Conservation (phyloP, 2,113 vertebrate genomes). For the Vulpes vulpes region DNA sequence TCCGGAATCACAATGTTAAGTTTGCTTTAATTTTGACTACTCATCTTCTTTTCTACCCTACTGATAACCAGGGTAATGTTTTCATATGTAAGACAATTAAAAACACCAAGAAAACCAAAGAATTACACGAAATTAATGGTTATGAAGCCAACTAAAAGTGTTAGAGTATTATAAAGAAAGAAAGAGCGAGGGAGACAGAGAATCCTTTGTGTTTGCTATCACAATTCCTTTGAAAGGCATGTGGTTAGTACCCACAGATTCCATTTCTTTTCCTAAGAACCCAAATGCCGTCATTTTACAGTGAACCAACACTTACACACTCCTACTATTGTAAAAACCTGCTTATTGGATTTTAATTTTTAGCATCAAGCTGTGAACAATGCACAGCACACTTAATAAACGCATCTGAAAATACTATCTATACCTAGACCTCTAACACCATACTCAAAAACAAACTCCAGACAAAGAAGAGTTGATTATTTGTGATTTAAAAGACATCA, state of each 20-base stretch:
- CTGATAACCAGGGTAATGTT: background rate
- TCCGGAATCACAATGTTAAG: background rate
- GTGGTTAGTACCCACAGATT: background rate
- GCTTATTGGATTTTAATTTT: background rate
- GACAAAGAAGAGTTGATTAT: background rate
- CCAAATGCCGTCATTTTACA: background rate
- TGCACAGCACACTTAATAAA: background rate
- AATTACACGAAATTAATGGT: background rate
- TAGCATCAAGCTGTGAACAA: background rate
- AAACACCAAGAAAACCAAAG: constrained; percentile 36
- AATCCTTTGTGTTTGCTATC: background rate
- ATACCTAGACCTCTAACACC: background rate
- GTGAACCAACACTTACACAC: background rate
- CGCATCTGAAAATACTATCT: background rate
- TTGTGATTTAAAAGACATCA: background rate
- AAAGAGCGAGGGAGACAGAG: background rate
- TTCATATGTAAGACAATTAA: background rate
- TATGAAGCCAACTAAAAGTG: constrained; percentile 18
- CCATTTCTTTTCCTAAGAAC: background rate
- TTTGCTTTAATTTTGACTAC: background rate
- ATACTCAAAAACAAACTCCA: background rate
- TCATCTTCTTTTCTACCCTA: background rate
- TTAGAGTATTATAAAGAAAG: background rate
- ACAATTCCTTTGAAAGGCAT: background rate
- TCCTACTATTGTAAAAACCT: background rate